Percentiles rank a stretch among this genome's conserved stretches.
These are phyloP conservation scores for Morone saxatilis DNA, from an alignment of 2,113 vertebrate genomes.

Conservation along the genomic window DNA sequence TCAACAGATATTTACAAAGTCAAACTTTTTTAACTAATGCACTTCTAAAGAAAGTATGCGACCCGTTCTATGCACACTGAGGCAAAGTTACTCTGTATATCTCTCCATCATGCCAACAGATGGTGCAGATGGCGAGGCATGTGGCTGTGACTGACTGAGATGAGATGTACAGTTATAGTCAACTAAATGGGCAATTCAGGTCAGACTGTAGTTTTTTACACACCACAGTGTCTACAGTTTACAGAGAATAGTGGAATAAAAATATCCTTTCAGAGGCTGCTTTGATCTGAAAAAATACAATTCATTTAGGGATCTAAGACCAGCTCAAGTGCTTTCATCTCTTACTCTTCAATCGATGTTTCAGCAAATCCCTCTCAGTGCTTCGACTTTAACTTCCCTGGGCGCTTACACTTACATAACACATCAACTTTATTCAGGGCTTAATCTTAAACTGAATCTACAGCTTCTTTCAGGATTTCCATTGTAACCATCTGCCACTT, in stretches of 20 bases:
- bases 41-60: background rate
- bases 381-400: background rate
- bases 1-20: background rate
- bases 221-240: background rate
- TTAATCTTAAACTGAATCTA: background rate
- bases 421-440: background rate
- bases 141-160: slow-evolving; percentile 21
- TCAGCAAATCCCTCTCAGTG: background rate
- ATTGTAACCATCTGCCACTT: background rate
- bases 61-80: background rate
- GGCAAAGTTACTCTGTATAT: background rate
- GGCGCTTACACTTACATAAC: too few relatives aligned
- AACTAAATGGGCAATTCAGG: background rate
- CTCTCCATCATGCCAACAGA: slow-evolving; percentile 7
- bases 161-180: background rate
- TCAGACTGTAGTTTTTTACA: background rate
- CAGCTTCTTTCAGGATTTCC: background rate
- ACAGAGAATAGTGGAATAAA: background rate
- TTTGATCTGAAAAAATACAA: background rate
- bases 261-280: background rate
- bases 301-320: background rate
- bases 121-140: slow-evolving; percentile 3
- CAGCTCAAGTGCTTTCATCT: background rate
- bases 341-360: background rate
- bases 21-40: background rate